Percentiles rank a stretch among this genome's conserved stretches.
phyloP scores from a whole-genome alignment of 2,888 invertebrate species.

The Tenthredo amoena region DNA sequence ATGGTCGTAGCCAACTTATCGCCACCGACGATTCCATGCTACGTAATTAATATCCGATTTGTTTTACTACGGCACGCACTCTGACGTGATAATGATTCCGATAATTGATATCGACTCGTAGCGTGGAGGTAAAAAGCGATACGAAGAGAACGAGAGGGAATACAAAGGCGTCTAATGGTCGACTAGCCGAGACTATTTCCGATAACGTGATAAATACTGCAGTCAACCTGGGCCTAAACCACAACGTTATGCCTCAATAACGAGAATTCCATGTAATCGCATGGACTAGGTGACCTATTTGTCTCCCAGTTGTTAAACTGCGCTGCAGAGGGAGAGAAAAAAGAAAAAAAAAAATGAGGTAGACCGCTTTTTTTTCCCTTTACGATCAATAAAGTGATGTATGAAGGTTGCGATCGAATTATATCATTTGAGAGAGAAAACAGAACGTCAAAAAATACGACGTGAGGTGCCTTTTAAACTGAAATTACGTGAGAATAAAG shows the following conservation, averaged over 20 bases:
- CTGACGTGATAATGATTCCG: not conserved
- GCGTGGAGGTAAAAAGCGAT: not conserved
- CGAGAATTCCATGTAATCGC: conserved; percentile 2
- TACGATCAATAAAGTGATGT: conserved; percentile 22
- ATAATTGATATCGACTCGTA: conserved; percentile 6
- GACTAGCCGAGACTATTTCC: conserved; percentile 31
- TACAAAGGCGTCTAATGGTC: not conserved
- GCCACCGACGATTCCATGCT: not conserved
- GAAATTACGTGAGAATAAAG: not conserved
- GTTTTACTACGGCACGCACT: not conserved
- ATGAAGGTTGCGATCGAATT: not conserved
- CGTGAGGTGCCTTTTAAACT: not conserved
- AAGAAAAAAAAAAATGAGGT: not conserved
- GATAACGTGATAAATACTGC: conserved; percentile 26
- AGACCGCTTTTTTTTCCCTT: not conserved
- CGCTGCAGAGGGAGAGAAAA: not conserved
- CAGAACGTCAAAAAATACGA: not conserved
- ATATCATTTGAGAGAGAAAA: not conserved
- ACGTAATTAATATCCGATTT: not conserved
- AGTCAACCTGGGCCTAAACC: not conserved
- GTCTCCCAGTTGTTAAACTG: conserved; percentile 26
- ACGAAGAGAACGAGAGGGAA: not conserved
- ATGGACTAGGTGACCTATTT: not conserved
- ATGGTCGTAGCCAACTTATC: not conserved
- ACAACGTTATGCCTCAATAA: conserved; percentile 21